These are phyloP conservation scores for Leptosomus discolor DNA, from an alignment of 2,113 vertebrate species.

Conservation along the genomic window DNA sequence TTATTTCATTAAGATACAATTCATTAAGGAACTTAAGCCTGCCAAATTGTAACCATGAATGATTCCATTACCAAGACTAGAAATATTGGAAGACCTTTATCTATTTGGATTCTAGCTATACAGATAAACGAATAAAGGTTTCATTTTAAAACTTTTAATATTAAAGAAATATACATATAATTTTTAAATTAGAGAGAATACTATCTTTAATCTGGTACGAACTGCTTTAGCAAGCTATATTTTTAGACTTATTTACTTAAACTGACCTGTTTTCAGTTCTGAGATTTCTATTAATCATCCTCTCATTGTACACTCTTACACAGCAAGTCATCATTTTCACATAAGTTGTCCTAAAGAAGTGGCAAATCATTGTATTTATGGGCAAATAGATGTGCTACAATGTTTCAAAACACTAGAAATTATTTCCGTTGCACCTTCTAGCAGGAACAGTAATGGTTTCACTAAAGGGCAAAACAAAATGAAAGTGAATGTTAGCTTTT, in stretches of 20 bases:
- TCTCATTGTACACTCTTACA: background rate
- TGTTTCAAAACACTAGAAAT: conserved; percentile 14
- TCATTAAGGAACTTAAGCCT: background rate
- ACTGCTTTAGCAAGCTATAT: background rate
- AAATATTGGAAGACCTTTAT: background rate
- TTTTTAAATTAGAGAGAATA: background rate
- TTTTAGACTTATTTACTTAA: conserved; percentile 25
- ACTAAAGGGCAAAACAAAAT: conserved; percentile 34
- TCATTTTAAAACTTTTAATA: background rate
- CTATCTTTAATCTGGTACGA: background rate
- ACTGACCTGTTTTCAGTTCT: background rate
- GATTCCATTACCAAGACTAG: background rate
- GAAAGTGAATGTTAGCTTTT: background rate
- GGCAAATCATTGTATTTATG: background rate
- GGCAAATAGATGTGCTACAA: conserved; percentile 12
- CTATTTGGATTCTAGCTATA: background rate
- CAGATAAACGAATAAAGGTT: conserved; percentile 21
- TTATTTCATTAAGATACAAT: background rate
- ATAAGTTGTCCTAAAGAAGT: background rate
- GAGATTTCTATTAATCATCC: background rate
- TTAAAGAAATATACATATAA: background rate
- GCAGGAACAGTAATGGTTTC: conserved; percentile 28
- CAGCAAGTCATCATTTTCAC: background rate
- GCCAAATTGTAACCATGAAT: background rate
- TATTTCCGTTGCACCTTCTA: conserved; percentile 31